Evolutionary conservation across 2,888 invertebrate species (phyloP).

Genomic region (Bedellia somnulentella): DNA sequence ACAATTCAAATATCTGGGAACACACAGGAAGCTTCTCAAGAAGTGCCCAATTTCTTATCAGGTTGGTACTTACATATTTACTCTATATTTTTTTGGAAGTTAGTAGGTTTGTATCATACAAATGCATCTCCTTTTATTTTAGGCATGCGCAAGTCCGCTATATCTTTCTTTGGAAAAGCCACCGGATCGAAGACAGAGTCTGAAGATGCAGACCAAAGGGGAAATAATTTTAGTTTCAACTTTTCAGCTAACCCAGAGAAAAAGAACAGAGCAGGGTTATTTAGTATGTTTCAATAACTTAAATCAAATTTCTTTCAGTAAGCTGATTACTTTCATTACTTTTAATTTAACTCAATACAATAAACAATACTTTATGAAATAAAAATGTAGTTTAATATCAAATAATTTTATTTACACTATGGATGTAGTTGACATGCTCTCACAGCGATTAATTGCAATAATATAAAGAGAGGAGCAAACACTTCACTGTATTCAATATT

Average conservation of each 20-base stretch:
- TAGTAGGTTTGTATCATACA: too few relatives aligned
- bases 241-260: slow-evolving; percentile 37
- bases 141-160: slow-evolving; percentile 36
- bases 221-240: slow-evolving; percentile 32
- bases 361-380: slow-evolving; percentile 4
- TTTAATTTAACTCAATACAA: too few relatives aligned
- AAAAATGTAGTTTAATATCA: not conserved
- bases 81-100: not conserved
- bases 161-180: slow-evolving; percentile 31
- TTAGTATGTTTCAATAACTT: slow-evolving; percentile 35
- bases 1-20: slow-evolving; percentile 17
- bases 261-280: slow-evolving; percentile 33
- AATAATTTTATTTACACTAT: slow-evolving; percentile 15
- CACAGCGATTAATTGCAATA: slow-evolving; percentile 86
- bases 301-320: slow-evolving; percentile 3
- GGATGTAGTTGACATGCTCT: slow-evolving; percentile 87
- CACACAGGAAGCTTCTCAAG: slow-evolving; percentile 24
- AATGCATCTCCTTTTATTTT: slow-evolving; percentile 7
- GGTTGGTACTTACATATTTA: slow-evolving; percentile 16
- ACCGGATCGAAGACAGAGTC: slow-evolving; percentile 16
- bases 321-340: slow-evolving; percentile 2
- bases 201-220: slow-evolving; percentile 16
- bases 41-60: slow-evolving; percentile 37
- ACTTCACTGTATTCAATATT: slow-evolving; percentile 89
- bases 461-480: slow-evolving; percentile 87